phyloP scores from a whole-genome alignment of 2,797 vertebrate species.

The Calcarius lapponicus region DNA sequence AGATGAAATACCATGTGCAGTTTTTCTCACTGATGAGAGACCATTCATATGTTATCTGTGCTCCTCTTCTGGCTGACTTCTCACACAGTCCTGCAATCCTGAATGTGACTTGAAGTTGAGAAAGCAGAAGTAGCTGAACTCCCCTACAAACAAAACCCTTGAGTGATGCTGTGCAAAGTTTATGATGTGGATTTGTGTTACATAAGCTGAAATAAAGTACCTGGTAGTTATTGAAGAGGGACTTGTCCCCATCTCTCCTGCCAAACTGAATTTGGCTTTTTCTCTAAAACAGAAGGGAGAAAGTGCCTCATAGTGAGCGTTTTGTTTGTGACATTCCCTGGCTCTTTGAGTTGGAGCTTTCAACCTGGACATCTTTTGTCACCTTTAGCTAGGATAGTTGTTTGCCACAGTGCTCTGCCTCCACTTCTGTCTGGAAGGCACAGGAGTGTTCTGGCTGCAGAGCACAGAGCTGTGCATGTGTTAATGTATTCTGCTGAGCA shows the following conservation, averaged over 20 bases:
- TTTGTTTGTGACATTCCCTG: neutral
- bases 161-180: neutral
- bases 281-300: neutral
- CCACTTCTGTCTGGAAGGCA: neutral
- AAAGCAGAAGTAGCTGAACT: neutral
- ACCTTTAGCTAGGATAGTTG: neutral
- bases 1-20: neutral
- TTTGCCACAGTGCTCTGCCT: neutral
- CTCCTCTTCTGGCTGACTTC: neutral
- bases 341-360: neutral
- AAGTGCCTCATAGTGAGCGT: neutral
- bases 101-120: neutral
- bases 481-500: neutral
- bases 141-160: neutral
- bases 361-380: neutral
- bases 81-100: neutral
- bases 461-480: neutral
- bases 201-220: neutral
- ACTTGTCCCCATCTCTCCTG: neutral
- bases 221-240: neutral
- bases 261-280: neutral
- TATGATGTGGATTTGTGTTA: neutral
- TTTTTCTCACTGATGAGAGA: neutral
- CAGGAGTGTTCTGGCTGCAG: neutral
- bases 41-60: neutral